Percentiles rank a stretch among this genome's conserved stretches.
Conservation (phyloP, 2,113 vertebrate species). For the Synodontis membranacea region DNA sequence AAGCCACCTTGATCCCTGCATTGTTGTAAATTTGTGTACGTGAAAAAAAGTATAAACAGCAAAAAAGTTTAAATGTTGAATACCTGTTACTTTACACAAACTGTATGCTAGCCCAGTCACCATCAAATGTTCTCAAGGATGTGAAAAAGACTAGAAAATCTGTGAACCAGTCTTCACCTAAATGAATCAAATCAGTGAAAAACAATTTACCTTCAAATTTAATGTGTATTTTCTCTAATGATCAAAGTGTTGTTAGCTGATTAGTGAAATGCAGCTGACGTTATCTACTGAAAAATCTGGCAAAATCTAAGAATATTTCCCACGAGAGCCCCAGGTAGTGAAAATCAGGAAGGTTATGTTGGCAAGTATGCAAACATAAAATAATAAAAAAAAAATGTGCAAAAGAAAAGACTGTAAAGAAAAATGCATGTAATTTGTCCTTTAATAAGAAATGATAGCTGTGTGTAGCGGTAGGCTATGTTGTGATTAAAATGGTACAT, state of each 20-base stretch:
- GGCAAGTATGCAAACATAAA: not conserved
- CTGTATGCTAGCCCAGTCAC: not conserved
- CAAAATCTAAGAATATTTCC: not conserved
- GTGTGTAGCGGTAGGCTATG: not conserved
- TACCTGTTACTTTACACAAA: not conserved
- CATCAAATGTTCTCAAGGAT: not conserved
- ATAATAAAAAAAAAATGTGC: conserved; percentile 9
- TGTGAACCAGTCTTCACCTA: not conserved
- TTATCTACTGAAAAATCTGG: not conserved
- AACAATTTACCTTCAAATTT: not conserved
- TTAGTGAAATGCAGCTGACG: not conserved
- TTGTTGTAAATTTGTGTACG: not conserved
- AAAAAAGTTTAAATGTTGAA: not conserved
- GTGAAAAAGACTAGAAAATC: not conserved
- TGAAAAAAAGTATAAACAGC: not conserved
- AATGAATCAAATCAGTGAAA: not conserved
- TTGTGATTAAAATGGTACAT: conserved; percentile 4
- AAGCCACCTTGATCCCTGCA: not conserved
- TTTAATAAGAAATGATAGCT: not conserved
- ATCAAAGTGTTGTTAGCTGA: not conserved
- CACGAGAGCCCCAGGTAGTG: not conserved
- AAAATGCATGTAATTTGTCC: not conserved
- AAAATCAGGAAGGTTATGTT: not conserved
- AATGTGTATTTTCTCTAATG: not conserved
- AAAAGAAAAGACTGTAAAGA: not conserved